Evolutionary conservation across 2,797 vertebrate genomes (phyloP).

Genomic region (Brachyalestes nurse): DNA sequence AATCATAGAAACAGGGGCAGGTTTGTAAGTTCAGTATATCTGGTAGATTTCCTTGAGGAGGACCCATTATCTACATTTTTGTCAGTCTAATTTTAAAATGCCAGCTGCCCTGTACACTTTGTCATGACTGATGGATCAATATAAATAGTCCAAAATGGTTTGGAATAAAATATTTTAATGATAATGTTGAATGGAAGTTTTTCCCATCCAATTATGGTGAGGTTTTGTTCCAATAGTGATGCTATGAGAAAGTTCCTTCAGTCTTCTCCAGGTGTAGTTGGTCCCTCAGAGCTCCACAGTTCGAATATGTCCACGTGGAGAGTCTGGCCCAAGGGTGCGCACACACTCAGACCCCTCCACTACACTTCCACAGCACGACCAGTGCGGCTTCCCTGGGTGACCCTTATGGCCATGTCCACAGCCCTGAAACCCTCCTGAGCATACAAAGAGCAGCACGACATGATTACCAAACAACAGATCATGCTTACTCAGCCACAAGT

Average conservation of each 20-base stretch:
- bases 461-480: not conserved
- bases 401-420: slow-evolving; percentile 92
- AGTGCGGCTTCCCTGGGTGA: slow-evolving; percentile 90
- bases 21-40: not conserved
- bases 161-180: too few species aligned
- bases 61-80: too few species aligned
- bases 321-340: slow-evolving; percentile 55
- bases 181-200: too few species aligned
- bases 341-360: slow-evolving; percentile 84
- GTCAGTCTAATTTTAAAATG: too few species aligned
- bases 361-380: slow-evolving; percentile 91
- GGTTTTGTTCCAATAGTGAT: too few species aligned
- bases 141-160: too few species aligned
- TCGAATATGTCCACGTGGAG: slow-evolving; percentile 75
- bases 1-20: not conserved
- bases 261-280: not conserved
- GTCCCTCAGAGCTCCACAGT: slow-evolving; percentile 85
- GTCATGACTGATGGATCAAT: too few species aligned
- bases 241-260: not conserved
- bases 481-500: not conserved
- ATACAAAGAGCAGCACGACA: not conserved
- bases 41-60: not conserved
- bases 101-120: too few species aligned
- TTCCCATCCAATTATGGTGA: too few species aligned
- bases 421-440: slow-evolving; percentile 91